Evolutionary conservation across 2,113 vertebrate species (phyloP).

Genomic region (Ranitomeya variabilis): DNA sequence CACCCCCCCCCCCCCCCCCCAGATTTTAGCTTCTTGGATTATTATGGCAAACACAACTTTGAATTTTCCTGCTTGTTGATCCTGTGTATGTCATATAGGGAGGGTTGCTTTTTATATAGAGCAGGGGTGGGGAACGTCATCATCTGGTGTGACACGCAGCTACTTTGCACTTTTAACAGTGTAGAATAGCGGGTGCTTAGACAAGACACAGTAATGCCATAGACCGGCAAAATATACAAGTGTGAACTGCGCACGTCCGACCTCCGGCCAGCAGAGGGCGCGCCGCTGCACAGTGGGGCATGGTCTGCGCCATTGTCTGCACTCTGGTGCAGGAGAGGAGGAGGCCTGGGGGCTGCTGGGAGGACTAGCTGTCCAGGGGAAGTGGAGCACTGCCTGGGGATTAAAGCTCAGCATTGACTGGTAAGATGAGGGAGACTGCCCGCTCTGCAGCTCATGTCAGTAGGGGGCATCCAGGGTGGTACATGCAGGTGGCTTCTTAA

Average conservation of each 20-base stretch:
- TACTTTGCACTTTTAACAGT: too few species aligned
- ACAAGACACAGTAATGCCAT: too few species aligned
- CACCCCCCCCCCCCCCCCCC: too few species aligned
- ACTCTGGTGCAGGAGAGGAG: conserved; percentile 17
- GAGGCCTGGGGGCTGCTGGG: neutral
- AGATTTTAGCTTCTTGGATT: too few species aligned
- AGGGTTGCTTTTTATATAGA: too few species aligned
- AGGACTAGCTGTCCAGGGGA: neutral
- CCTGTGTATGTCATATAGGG: too few species aligned
- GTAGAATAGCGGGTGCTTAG: too few species aligned
- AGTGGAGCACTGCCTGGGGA: conserved; percentile 49
- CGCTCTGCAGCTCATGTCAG: neutral
- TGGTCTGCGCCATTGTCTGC: conserved; percentile 8
- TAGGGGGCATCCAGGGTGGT: neutral
- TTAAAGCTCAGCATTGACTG: conserved; percentile 45
- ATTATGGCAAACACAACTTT: too few species aligned
- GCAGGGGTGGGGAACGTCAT: too few species aligned
- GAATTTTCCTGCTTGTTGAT: too few species aligned
- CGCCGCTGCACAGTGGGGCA: neutral
- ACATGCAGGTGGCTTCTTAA: neutral
- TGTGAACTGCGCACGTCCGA: neutral
- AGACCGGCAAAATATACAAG: too few species aligned
- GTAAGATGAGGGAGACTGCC: conserved; percentile 50
- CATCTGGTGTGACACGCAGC: too few species aligned
- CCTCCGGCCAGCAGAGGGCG: conserved; percentile 36